Conservation (phyloP, 2,113 vertebrate genomes). For the Eonycteris spelaea region DNA sequence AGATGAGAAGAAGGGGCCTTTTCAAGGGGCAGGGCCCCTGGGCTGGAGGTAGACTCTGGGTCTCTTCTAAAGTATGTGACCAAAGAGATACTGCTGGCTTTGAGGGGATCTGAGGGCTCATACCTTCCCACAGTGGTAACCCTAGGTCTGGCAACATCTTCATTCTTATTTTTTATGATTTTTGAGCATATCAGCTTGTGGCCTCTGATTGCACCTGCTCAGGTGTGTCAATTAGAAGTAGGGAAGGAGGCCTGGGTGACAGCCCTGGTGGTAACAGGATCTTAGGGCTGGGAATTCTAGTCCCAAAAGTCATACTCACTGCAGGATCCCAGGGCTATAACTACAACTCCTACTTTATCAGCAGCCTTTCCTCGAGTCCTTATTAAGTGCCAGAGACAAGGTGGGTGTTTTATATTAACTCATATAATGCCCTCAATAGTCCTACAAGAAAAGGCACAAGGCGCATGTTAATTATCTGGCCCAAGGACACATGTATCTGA, state of each 20-base stretch:
- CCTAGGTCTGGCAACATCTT: neutral
- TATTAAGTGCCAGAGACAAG: neutral
- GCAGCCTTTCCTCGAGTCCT: neutral
- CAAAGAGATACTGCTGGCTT: neutral
- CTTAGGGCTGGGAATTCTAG: neutral
- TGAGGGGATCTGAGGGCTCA: neutral
- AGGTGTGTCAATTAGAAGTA: neutral
- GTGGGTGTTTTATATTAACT: neutral
- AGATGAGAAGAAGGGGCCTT: slow-evolving; percentile 50
- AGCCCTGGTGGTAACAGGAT: neutral
- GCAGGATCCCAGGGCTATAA: neutral
- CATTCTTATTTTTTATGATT: neutral
- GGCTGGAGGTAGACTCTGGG: neutral
- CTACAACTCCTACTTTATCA: neutral
- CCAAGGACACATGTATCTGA: neutral
- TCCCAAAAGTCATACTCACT: neutral
- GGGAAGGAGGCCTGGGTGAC: neutral
- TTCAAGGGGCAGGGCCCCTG: slow-evolving; percentile 41
- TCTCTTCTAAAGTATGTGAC: neutral
- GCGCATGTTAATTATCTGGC: neutral
- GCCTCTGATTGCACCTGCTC: neutral
- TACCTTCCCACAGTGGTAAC: neutral
- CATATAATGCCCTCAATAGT: neutral
- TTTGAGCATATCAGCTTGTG: neutral
- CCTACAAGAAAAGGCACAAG: neutral